Base-by-base conservation (phyloP, 2,797 vertebrate genomes). In the Manis crassicaudata region DNA sequence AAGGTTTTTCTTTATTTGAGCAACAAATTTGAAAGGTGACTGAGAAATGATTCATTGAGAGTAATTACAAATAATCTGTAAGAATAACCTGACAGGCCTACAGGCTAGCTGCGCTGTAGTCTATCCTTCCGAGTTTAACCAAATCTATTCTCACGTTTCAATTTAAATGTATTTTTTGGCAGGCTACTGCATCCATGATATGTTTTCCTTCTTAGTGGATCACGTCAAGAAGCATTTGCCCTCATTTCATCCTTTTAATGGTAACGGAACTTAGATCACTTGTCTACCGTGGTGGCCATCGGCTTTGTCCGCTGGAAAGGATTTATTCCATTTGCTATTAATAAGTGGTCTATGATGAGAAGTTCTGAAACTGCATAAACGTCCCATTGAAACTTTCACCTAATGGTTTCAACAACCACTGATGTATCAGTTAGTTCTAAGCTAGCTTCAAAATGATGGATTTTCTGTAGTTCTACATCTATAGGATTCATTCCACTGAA, bases 41-140 rank as follows among this genome's bases (percentile, higher is more conserved):
- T 86, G 72, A 86, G 50, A 85, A 95, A 95, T 67, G 72, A 83
- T 68, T 89, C 18, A 81, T 9, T 25, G n/a, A 88, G 90, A 92
- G n/a, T 16, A 43, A 86, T 65, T 25, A 65, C 58, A 93, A 83
- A 52, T 11, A 43, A 80, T 46, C 50, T 43, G 73, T 75, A 25
- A 90, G 32, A 79, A 72, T 81, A 75, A 13, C 4, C n/a, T 46
- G 68, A 21, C 40, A 23, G 29, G 72, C 25, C 52, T 25, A 37
- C 6, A 75, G 43, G 5, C 62, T 75, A 11, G 56, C 18, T 73
- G 20, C 52, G 23, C 12, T 50, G 16, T 0, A 27, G 37, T 84
- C 50, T 23, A 1, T 40, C 16, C 23, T 18, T 89, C n/a, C 65
- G 67, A 76, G 63, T 54, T 72, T 63, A 84, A 62, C 27, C 13